Conservation (phyloP, 2,113 vertebrate genomes). For the Prolemur simus region DNA sequence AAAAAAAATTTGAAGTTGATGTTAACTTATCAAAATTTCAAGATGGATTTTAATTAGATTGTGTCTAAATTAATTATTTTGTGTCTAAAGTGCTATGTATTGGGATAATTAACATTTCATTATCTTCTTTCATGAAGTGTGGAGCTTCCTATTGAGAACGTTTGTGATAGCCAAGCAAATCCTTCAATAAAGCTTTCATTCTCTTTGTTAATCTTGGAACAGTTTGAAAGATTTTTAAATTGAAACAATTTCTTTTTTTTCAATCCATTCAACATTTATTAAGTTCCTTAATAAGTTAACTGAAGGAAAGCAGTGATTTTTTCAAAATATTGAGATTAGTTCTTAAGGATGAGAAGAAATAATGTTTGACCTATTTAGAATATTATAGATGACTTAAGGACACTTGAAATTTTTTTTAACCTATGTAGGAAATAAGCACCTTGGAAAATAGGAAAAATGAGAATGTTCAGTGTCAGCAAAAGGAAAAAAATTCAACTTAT, state of each 20-base stretch:
- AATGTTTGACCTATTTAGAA: not conserved
- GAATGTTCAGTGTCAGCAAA: constrained; percentile 13
- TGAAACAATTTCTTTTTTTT: constrained; percentile 49
- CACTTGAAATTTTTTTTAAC: not conserved
- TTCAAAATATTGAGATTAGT: constrained; percentile 45
- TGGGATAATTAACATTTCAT: constrained; percentile 48
- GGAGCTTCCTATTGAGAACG: not conserved
- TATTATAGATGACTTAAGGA: constrained; percentile 20
- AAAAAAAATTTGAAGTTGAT: constrained; percentile 48
- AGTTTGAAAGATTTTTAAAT: constrained; percentile 58
- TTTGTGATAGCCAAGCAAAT: constrained; percentile 40
- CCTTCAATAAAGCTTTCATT: constrained; percentile 40
- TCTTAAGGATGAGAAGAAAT: constrained; percentile 39
- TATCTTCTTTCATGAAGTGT: constrained; percentile 56
- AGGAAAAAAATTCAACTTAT: constrained; percentile 51
- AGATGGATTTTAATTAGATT: constrained; percentile 22
- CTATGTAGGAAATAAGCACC: constrained; percentile 4
- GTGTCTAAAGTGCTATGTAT: constrained; percentile 20
- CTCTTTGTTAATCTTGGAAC: constrained; percentile 54
- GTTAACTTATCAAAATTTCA: constrained; percentile 44
- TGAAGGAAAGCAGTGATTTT: constrained; percentile 27
- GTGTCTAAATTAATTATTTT: constrained; percentile 26
- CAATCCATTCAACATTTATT: constrained; percentile 41
- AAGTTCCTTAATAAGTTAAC: constrained; percentile 23
- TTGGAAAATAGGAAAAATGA: constrained; percentile 54